These are phyloP conservation scores for Aythya fuligula DNA, from an alignment of 2,797 vertebrate species.

Conservation along the genomic window DNA sequence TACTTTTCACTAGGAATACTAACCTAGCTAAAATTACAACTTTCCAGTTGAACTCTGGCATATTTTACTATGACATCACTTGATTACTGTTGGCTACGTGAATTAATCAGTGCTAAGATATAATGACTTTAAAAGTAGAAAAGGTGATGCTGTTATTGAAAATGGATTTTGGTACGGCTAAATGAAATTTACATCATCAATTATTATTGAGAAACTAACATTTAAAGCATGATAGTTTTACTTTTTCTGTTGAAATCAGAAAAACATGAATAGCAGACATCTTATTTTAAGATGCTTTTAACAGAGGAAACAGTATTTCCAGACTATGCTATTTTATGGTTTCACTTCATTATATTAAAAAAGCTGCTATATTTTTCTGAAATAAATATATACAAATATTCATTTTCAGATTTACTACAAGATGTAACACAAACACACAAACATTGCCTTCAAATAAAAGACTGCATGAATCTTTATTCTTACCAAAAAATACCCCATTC, in stretches of 20 bases:
- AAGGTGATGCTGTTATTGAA: neutral
- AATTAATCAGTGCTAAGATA: neutral
- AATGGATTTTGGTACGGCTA: neutral
- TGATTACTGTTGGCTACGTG: rapidly evolving
- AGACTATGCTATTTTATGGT: neutral
- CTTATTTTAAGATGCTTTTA: neutral
- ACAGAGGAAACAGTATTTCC: neutral
- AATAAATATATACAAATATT: neutral
- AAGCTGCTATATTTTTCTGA: neutral
- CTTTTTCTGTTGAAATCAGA: neutral
- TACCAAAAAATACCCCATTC: neutral
- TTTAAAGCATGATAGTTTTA: neutral
- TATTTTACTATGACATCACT: neutral
- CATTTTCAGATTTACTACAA: conserved; percentile 8
- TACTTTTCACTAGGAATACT: neutral
- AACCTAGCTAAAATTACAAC: neutral
- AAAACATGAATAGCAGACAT: neutral
- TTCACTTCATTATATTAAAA: neutral
- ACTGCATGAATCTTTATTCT: neutral
- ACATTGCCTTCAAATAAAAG: neutral
- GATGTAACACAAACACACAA: neutral
- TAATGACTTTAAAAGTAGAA: neutral
- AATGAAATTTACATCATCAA: neutral
- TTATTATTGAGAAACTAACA: neutral
- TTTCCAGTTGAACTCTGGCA: neutral